Base-by-base conservation (phyloP, 1,140 invertebrate genomes). In the Oedothorax gibbosus region DNA sequence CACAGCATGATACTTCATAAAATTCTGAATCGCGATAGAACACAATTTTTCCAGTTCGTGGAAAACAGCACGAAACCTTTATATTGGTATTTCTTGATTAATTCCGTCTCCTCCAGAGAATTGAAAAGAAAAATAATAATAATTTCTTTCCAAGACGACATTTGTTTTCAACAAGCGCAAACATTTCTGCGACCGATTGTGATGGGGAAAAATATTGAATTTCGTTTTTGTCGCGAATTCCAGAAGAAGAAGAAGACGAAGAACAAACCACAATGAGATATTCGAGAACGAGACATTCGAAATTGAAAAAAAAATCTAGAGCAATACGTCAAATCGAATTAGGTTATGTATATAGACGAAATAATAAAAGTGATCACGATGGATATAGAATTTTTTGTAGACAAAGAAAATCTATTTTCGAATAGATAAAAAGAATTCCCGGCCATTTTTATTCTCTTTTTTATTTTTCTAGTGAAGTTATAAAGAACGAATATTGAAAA, bases 241-340 rank as follows among this genome's bases (percentile, higher is more conserved):
- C 35, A 35, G 35, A 35, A 35, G 54, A 9, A 51, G 14, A 65
- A 71, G 54, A 9, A 57, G 56, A 60, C 20, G 60, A 75, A 56
- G 15, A 75, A 60, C 35, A 51, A 51, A 71, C 49, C 12, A 66
- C n/a, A 4, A 53, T 6, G 50, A 51, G 9, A 71, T 10, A 71
- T 35, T 35, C 35, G 35, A 35, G 35, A 18, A n/a, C 50, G 21
- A 20, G n/a, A 60, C 21, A 75, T 35, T 75, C 51, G 72, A 75
- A 72, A 75, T 75, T 75, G 72, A 75, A 75, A 68, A 56, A 60
- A 51, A 15, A 15, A 15, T 62, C 21, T 75, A 15, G 11, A 71
- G 69, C 72, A 75, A 75, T 75, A 75, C 53, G 56, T 49, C 53
- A 60, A 60, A 75, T 60, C 60, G 72, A 75, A 75, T 75, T 75